Percentiles rank a stretch among this genome's conserved stretches.
Evolutionary conservation across 2,888 invertebrate species (phyloP).

Genomic region (Clusia tigrina): DNA sequence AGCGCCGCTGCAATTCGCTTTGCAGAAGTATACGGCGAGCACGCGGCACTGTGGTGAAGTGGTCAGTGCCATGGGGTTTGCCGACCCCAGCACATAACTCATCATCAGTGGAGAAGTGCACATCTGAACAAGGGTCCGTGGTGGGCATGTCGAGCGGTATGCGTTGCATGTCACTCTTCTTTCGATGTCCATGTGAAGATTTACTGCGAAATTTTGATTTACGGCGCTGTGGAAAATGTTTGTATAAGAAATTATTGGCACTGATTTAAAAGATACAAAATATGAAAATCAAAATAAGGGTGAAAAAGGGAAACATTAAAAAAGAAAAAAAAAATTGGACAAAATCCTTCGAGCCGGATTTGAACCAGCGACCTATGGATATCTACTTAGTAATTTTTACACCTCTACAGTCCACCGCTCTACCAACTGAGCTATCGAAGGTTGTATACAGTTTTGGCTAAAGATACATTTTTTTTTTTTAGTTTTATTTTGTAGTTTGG

Average conservation of each 20-base stretch:
- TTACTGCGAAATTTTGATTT: constrained; percentile 39
- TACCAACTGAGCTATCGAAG: constrained; percentile 63
- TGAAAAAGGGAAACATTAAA: background rate
- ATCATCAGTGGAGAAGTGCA: constrained; percentile 70
- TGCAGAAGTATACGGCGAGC: constrained; percentile 55
- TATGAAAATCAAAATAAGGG: background rate
- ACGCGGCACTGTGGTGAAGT: constrained; percentile 46
- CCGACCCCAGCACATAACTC: constrained; percentile 61
- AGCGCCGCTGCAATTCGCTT: constrained; percentile 58
- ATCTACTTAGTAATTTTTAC: background rate
- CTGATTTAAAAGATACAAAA: background rate
- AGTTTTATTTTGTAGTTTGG: no score
- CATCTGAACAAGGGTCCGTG: constrained; percentile 74
- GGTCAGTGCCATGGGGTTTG: constrained; percentile 31
- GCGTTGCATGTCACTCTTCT: constrained; percentile 52
- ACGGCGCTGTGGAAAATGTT: constrained; percentile 29
- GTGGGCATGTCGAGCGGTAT: constrained; percentile 68
- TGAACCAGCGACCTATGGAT: constrained; percentile 13
- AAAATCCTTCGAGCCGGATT: constrained; percentile 12
- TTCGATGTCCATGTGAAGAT: constrained; percentile 34
- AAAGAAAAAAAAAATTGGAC: background rate
- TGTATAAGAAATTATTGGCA: background rate
- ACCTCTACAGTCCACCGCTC: constrained; percentile 60
- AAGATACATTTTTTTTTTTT: no score
- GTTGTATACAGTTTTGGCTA: no score